phyloP scores from a whole-genome alignment of 2,797 vertebrate species.

The Phalanger gymnotis region DNA sequence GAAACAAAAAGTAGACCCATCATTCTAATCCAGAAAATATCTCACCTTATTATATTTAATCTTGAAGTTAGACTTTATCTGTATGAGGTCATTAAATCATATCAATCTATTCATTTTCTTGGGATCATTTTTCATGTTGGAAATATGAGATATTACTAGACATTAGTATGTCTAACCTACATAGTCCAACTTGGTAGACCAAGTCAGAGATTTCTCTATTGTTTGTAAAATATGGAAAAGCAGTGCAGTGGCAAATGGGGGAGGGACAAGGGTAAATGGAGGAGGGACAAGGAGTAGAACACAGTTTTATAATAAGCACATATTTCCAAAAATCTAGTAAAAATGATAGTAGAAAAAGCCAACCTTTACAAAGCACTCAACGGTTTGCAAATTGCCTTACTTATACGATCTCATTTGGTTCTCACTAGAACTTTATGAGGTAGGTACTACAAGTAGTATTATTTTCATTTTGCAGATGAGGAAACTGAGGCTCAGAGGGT shows the following conservation, averaged over 20 bases:
- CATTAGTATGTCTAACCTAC: constrained; percentile 40
- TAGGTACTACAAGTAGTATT: background rate
- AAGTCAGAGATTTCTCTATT: background rate
- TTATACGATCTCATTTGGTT: too few relatives aligned
- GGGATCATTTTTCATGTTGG: constrained; percentile 63
- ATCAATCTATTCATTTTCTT: constrained; percentile 72
- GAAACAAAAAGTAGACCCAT: background rate
- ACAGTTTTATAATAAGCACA: background rate
- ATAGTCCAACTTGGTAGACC: constrained; percentile 29
- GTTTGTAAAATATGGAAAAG: constrained; percentile 1
- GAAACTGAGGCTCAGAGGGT: background rate
- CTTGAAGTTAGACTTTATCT: constrained; percentile 71
- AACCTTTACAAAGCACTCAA: background rate
- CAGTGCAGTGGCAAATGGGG: constrained; percentile 1
- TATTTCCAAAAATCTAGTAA: background rate
- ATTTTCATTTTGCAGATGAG: background rate
- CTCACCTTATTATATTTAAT: constrained; percentile 59
- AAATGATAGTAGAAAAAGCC: background rate
- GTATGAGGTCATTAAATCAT: constrained; percentile 59
- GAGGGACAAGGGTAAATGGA: background rate
- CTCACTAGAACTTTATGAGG: background rate
- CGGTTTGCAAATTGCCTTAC: too few relatives aligned
- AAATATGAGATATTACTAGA: constrained; percentile 62
- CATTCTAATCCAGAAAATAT: constrained; percentile 14
- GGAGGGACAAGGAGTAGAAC: background rate